A percentile compares a stretch with the other conserved stretches of the same genome.
Conservation (phyloP, 2,888 invertebrate species). For the Syrphus vitripennis region DNA sequence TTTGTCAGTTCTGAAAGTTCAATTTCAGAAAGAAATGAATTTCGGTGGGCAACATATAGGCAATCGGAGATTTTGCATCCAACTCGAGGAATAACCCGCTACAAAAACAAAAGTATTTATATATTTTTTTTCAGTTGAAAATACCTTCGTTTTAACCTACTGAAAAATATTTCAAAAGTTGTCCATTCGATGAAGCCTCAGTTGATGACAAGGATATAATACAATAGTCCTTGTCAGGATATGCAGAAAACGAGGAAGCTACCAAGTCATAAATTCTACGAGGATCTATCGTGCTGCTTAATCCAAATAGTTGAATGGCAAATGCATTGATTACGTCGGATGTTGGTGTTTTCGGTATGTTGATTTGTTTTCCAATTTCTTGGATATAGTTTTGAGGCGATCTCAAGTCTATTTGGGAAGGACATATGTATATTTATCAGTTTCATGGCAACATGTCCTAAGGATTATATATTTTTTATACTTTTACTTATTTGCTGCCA, state of each 20-base stretch:
- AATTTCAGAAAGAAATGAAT: slow-evolving; percentile 75
- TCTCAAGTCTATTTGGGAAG: not conserved
- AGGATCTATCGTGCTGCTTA: slow-evolving; percentile 80
- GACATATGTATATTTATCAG: too few species aligned
- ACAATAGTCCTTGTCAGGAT: slow-evolving; percentile 84
- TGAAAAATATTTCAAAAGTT: slow-evolving; percentile 75
- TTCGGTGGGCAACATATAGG: slow-evolving; percentile 76
- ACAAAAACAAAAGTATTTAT: not conserved
- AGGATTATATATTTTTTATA: not conserved
- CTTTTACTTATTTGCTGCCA: slow-evolving; percentile 26
- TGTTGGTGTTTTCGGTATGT: not conserved
- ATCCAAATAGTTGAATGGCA: slow-evolving; percentile 75
- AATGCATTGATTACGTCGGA: slow-evolving; percentile 72
- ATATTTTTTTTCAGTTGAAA: not conserved
- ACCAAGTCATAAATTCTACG: slow-evolving; percentile 83
- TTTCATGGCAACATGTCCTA: too few species aligned
- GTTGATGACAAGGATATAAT: slow-evolving; percentile 73
- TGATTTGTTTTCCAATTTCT: not conserved
- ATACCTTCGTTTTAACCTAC: slow-evolving; percentile 70
- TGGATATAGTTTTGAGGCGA: not conserved
- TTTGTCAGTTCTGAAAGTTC: slow-evolving; percentile 61
- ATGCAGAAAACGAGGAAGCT: slow-evolving; percentile 86
- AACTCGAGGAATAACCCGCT: slow-evolving; percentile 76
- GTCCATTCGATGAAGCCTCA: slow-evolving; percentile 53
- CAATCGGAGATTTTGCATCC: slow-evolving; percentile 72